Conservation (phyloP, 1,140 invertebrate species). For the Cydia strobilella region DNA sequence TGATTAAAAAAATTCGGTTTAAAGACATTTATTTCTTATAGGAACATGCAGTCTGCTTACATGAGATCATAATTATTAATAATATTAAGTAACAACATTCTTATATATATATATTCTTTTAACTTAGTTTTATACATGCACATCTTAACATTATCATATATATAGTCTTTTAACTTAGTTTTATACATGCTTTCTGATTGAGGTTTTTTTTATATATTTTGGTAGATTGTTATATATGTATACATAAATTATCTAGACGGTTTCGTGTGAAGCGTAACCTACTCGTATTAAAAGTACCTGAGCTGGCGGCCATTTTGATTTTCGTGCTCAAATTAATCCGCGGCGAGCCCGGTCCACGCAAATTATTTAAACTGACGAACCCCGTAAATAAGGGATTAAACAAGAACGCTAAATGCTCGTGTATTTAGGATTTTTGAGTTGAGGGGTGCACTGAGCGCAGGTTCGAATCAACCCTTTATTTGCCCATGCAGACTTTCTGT, state of each 20-base stretch:
- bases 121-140: too few species aligned
- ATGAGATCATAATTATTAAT: too few species aligned
- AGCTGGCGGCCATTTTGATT: constrained; percentile 60
- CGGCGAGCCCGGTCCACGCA: constrained; percentile 57
- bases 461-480: constrained; percentile 61
- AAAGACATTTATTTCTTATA: too few species aligned
- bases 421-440: constrained; percentile 62
- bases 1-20: too few species aligned
- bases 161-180: too few species aligned
- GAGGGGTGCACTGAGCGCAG: constrained; percentile 12
- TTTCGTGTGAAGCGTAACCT: constrained; percentile 39
- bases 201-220: too few species aligned
- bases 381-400: constrained; percentile 68
- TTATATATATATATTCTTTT: too few species aligned
- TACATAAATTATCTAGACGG: background rate
- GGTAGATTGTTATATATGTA: too few species aligned
- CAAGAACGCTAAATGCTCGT: constrained; percentile 61
- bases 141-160: too few species aligned
- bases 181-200: too few species aligned
- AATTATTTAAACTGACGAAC: constrained; percentile 67
- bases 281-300: constrained; percentile 35
- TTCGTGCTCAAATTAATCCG: constrained; percentile 67
- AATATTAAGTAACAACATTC: too few species aligned
- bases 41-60: too few species aligned
- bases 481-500: constrained; percentile 51